Conservation (phyloP, 2,888 invertebrate species). For the Hanleya hanleyi region DNA sequence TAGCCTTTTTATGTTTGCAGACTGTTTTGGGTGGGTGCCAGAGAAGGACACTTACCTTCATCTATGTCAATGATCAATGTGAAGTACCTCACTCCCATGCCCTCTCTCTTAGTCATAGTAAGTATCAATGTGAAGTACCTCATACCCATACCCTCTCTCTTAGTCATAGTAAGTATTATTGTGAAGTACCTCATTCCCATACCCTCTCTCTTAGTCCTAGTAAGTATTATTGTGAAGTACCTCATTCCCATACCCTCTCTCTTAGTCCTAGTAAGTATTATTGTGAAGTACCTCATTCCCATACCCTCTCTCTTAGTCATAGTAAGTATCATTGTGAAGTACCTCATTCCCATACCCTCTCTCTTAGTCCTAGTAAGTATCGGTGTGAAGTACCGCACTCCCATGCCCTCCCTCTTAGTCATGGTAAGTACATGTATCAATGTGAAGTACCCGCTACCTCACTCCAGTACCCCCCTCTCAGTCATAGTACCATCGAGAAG, state of each 20-base stretch:
- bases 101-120: slow-evolving; percentile 72
- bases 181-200: neutral
- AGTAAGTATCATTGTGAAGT: slow-evolving; percentile 49
- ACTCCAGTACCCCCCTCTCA: no score
- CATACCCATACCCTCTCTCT: slow-evolving; percentile 41
- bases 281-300: slow-evolving; percentile 69
- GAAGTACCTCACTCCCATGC: slow-evolving; percentile 72
- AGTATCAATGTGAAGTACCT: slow-evolving; percentile 26
- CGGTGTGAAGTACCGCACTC: slow-evolving; percentile 71
- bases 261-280: slow-evolving; percentile 67
- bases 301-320: slow-evolving; percentile 72
- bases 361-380: no score
- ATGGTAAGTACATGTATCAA: slow-evolving; percentile 62
- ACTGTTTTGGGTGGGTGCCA: slow-evolving; percentile 74
- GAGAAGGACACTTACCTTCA: slow-evolving; percentile 74
- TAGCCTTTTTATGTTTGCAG: no score
- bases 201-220: slow-evolving; percentile 65
- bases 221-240: slow-evolving; percentile 41
- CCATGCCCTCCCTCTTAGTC: slow-evolving; percentile 72
- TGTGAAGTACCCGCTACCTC: no score
- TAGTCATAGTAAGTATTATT: slow-evolving; percentile 66
- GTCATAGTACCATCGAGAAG: no score
- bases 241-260: slow-evolving; percentile 40
- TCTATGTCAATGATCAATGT: slow-evolving; percentile 74
- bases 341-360: neutral